Evolutionary conservation across 2,888 invertebrate species (phyloP).

Genomic region (Metellina segmentata): DNA sequence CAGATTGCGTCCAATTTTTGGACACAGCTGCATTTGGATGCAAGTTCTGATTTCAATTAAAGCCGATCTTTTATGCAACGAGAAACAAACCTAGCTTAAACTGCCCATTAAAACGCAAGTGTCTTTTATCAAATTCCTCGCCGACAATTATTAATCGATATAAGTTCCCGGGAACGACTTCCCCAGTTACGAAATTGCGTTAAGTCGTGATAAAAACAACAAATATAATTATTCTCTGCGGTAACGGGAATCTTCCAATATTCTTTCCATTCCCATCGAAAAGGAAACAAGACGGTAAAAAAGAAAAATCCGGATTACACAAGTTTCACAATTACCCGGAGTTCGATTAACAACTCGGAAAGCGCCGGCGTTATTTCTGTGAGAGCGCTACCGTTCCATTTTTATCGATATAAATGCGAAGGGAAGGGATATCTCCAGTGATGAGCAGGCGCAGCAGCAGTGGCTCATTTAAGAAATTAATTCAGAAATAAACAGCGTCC

Average conservation of each 20-base stretch:
- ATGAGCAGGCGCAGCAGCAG: not conserved
- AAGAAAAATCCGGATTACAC: not conserved
- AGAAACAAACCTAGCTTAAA: not conserved
- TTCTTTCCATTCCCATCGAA: too few species aligned
- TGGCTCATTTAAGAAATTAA: slow-evolving; percentile 69
- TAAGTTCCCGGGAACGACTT: not conserved
- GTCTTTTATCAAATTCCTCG: not conserved
- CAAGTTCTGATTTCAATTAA: too few species aligned
- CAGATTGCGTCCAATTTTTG: too few species aligned
- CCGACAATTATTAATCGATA: not conserved
- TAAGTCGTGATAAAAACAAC: not conserved
- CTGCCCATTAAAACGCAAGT: not conserved
- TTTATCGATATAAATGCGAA: slow-evolving; percentile 25
- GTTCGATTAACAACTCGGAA: slow-evolving; percentile 10
- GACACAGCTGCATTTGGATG: too few species aligned
- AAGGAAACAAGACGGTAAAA: not conserved
- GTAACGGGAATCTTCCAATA: not conserved
- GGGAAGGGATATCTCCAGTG: not conserved
- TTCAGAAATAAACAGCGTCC: slow-evolving; percentile 69
- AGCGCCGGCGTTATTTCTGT: not conserved
- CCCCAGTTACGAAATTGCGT: not conserved
- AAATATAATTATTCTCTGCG: not conserved
- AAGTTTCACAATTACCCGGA: slow-evolving; percentile 27
- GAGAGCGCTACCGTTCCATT: not conserved
- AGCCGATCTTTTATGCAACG: too few species aligned